phyloP scores from a whole-genome alignment of 2,888 invertebrate species.

The Gisinianus flammeolus region DNA sequence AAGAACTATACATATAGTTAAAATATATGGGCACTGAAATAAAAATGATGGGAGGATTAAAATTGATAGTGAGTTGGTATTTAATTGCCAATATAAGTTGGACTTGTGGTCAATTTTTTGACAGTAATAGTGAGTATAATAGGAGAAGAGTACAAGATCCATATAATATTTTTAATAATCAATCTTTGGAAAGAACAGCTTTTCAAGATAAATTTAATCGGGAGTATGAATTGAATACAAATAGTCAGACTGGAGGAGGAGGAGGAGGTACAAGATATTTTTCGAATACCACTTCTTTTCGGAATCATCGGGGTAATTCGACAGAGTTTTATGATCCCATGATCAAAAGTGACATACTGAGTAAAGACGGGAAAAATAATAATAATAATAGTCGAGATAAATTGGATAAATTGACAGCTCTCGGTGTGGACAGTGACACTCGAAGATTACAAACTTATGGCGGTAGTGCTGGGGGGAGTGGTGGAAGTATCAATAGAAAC shows the following conservation, averaged over 20 bases:
- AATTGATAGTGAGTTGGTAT: constrained; percentile 1
- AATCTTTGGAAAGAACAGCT: background rate
- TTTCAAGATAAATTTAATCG: constrained; percentile 20
- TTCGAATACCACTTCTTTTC: constrained; percentile 28
- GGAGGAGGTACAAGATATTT: constrained; percentile 7
- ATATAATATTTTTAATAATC: constrained; percentile 19
- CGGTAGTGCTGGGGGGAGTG: background rate
- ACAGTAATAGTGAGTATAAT: constrained; percentile 21
- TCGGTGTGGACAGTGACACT: background rate
- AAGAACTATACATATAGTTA: too few species aligned
- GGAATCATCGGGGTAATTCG: constrained; percentile 22
- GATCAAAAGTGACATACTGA: background rate
- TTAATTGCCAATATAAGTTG: background rate
- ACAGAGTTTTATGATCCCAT: constrained; percentile 28
- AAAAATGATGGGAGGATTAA: constrained; percentile 17
- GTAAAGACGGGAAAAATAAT: constrained; percentile 7
- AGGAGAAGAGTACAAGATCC: background rate
- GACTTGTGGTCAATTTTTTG: constrained; percentile 8
- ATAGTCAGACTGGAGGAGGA: background rate
- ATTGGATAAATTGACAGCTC: background rate
- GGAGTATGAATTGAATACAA: constrained; percentile 11
- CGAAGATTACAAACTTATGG: constrained; percentile 22
- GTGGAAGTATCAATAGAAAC: background rate
- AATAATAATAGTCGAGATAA: background rate
- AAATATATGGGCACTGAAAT: too few species aligned